Evolutionary conservation across 2,888 invertebrate species (phyloP).

Genomic region (Galerucella nymphaeae): DNA sequence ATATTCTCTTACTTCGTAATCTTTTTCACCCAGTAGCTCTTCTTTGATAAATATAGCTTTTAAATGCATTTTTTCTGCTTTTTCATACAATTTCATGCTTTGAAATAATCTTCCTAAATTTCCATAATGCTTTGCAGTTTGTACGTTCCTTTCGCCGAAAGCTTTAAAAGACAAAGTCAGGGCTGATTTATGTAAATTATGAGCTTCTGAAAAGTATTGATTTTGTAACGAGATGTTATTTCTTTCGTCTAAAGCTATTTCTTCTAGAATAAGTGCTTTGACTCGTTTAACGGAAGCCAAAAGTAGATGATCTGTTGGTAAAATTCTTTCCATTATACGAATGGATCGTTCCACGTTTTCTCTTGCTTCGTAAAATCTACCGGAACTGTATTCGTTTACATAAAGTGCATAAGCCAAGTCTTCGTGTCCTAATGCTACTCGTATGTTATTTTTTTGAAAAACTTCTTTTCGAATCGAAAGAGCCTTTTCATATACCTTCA

Average conservation of each 20-base stretch:
- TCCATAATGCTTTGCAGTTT: slow-evolving; percentile 96
- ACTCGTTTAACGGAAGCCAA: slow-evolving; percentile 91
- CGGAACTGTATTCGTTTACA: slow-evolving; percentile 91
- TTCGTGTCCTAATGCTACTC: slow-evolving; percentile 90
- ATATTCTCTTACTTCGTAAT: slow-evolving; percentile 79
- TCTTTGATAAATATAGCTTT: slow-evolving; percentile 93
- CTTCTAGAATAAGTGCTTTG: slow-evolving; percentile 92
- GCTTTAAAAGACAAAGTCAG: slow-evolving; percentile 81
- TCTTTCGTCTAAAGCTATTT: slow-evolving; percentile 88
- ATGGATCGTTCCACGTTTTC: slow-evolving; percentile 88
- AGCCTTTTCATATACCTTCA: slow-evolving; percentile 84
- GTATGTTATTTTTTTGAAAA: slow-evolving; percentile 86
- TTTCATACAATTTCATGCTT: slow-evolving; percentile 88
- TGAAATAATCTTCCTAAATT: slow-evolving; percentile 94
- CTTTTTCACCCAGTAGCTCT: slow-evolving; percentile 87
- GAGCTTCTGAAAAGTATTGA: slow-evolving; percentile 80
- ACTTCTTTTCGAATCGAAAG: slow-evolving; percentile 78
- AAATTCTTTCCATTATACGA: slow-evolving; percentile 80
- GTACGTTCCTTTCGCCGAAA: slow-evolving; percentile 93
- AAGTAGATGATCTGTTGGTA: slow-evolving; percentile 86
- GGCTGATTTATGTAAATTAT: slow-evolving; percentile 85
- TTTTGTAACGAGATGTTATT: slow-evolving; percentile 51
- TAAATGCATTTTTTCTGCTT: slow-evolving; percentile 94
- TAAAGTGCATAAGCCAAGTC: slow-evolving; percentile 94
- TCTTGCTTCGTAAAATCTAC: slow-evolving; percentile 84